Base-by-base conservation (phyloP, 2,888 invertebrate genomes). In the Leptinotarsa tumamoca region DNA sequence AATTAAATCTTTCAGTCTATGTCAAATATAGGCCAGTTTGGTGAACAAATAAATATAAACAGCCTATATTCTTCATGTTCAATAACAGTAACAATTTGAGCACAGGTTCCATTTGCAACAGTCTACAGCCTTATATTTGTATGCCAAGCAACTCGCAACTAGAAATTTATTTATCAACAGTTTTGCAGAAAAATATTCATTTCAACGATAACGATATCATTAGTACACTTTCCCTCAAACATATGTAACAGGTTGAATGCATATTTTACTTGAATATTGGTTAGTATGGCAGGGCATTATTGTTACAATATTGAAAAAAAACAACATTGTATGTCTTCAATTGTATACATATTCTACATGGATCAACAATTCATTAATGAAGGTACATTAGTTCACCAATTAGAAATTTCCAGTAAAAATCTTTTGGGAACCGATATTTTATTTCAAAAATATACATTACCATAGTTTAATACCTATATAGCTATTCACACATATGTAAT, bases 21-120 rank as follows among this genome's bases (percentile, higher is more conserved):
- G 49, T 51, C 74, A 68, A 69, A 73, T 67, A 74, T 76, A 78
- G 72, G 75, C 75, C 74, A 73, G 74, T 72, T 73, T 73, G 68
- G 70, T 69, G 67, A 68, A 56, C 52, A 69, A 66, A 68, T n/a
- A 66, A 73, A 51, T 23, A 72, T 58, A 72, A 72, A 71, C 33
- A 70, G 74, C 72, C 71, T 66, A 73, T 73, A 77, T 68, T 74
- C 71, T 78, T 67, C 71, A 73, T 43, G 66, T 69, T 72, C 74
- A 77, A 68, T 72, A 76, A 78, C 78, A 78, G 76, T 76, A 80
- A 80, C 80, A 77, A 76, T 76, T 80, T 80, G 78, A 80, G 78
- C 80, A 75, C 73, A 70, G 50, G 72, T 75, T 74, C 54, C 66
- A 50, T 70, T 71, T 76, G 43, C 51, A 68, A 77, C 76, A 78